Evolutionary conservation across 2,888 invertebrate species (phyloP), one percentile per base, ranked within the genome.

Genomic region (Orchestes rusci): DNA sequence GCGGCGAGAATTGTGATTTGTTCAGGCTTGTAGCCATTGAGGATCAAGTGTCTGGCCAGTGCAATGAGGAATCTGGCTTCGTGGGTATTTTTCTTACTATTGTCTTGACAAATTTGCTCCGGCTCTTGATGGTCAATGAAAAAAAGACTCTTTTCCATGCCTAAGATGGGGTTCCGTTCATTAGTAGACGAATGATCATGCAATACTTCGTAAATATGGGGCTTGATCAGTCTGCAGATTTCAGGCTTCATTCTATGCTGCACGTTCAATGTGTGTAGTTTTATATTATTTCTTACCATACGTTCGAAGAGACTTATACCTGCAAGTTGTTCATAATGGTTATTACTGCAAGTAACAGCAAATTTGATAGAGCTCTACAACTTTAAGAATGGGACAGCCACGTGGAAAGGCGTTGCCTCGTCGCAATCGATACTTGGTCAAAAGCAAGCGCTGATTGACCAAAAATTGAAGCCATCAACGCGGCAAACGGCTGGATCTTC

Each of bases 271-370:
- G 53, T 51, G 33, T 53, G 47, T 37, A 59, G 60, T 23, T 46
- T 41, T 7, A 48, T 39, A 3, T 60, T 55, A 55, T 83, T 82
- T 1, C 73, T 72, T 2, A 89, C 73, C 75, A 89, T 77, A 4
- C 89, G 73, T 59, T 90, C 90, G 67, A 90, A 90, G 5, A 91
- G 70, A 0, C 89, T 89, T 35, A 88, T 71, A 48, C 87, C 84
- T 47, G 17, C 12, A 45, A n/a, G n/a, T n/a, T n/a, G n/a, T n/a
- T n/a, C n/a, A n/a, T n/a, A n/a, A n/a, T n/a, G n/a, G n/a, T n/a
- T n/a, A n/a, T n/a, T n/a, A n/a, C n/a, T n/a, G n/a, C n/a, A n/a
- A n/a, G n/a, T n/a, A n/a, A n/a, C n/a, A n/a, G n/a, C n/a, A n/a
- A n/a, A n/a, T n/a, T n/a, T n/a, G n/a, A n/a, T n/a, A n/a, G n/a